A percentile compares a stretch with the other conserved stretches of the same genome.
Conservation (phyloP, 2,113 vertebrate species). For the Macroglossus sobrinus region DNA sequence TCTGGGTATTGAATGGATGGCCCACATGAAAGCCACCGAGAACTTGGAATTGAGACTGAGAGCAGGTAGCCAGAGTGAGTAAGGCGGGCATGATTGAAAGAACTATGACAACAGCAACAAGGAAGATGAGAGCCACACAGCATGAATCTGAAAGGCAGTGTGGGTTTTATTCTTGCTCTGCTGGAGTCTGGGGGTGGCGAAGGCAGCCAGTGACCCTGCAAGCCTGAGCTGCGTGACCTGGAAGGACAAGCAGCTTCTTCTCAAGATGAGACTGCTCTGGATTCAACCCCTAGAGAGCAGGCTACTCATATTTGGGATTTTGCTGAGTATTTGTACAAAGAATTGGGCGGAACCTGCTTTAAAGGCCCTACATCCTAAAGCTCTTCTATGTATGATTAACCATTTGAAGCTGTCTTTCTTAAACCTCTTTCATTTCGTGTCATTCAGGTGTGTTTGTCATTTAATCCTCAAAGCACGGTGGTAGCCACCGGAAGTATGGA, state of each 20-base stretch:
- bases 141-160: fast-evolving
- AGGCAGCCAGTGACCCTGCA: background rate
- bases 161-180: background rate
- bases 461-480: slow-evolving; percentile 95
- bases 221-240: background rate
- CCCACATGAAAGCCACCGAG: fast-evolving
- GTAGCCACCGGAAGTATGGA: slow-evolving; percentile 98
- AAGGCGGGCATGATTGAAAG: background rate
- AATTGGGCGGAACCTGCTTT: background rate
- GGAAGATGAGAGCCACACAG: background rate
- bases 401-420: background rate
- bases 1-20: background rate
- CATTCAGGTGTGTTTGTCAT: slow-evolving; percentile 92
- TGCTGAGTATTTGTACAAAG: background rate
- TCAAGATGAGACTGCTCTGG: background rate
- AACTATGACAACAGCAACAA: background rate
- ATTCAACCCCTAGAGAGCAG: background rate
- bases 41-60: background rate
- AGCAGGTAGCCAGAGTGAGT: background rate
- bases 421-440: slow-evolving; percentile 39
- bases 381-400: background rate
- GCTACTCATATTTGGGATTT: background rate
- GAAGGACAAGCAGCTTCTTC: background rate
- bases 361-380: background rate
- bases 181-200: background rate